These are phyloP conservation scores for Thymelicus lineola DNA, from an alignment of 2,888 invertebrate genomes.

Conservation along the genomic window DNA sequence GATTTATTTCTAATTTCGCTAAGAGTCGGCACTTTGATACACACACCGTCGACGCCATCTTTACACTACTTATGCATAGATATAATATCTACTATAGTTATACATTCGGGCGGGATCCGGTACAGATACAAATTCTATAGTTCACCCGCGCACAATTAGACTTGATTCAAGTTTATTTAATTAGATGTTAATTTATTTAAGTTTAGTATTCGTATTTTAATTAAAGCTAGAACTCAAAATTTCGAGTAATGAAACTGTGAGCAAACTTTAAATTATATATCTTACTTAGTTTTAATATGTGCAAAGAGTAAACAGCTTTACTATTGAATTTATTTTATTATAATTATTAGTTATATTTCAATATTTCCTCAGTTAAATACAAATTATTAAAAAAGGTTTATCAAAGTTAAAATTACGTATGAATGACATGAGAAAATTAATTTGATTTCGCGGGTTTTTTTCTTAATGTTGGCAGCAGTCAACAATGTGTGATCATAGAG, in stretches of 20 bases:
- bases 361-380: too few relatives aligned
- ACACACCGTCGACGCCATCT: constrained; percentile 87
- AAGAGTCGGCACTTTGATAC: constrained; percentile 86
- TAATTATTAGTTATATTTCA: too few relatives aligned
- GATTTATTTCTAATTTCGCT: constrained; percentile 86
- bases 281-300: too few relatives aligned
- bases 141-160: constrained; percentile 38
- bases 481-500: background rate
- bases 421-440: background rate
- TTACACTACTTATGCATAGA: constrained; percentile 69
- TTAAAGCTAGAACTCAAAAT: too few relatives aligned
- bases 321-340: too few relatives aligned
- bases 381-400: too few relatives aligned
- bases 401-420: too few relatives aligned
- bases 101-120: constrained; percentile 10
- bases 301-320: too few relatives aligned
- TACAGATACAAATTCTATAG: constrained; percentile 17
- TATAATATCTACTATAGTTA: constrained; percentile 2
- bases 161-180: background rate
- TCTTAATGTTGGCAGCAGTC: background rate
- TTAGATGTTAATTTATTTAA: too few relatives aligned
- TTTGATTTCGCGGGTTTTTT: background rate
- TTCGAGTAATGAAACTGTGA: too few relatives aligned
- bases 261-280: too few relatives aligned
- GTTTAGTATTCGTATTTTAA: too few relatives aligned